phyloP scores from a whole-genome alignment of 2,888 invertebrate genomes.

The Trisateles emortualis region DNA sequence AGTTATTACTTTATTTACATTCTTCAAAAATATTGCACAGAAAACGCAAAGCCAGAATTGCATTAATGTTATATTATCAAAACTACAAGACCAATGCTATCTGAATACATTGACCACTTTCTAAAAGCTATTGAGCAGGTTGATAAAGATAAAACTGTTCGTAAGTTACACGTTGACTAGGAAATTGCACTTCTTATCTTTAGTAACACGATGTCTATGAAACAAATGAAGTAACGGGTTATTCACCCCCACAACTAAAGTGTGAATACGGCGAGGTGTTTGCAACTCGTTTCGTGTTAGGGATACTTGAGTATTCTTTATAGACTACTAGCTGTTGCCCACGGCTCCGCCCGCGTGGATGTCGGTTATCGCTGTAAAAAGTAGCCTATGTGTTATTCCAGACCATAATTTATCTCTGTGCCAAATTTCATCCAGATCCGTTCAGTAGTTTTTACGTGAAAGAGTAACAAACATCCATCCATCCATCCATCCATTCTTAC shows the following conservation, averaged over 20 bases:
- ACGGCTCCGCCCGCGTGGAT: too few species aligned
- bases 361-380: too few species aligned
- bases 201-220: slow-evolving; percentile 23
- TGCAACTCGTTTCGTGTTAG: background rate
- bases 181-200: slow-evolving; percentile 36
- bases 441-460: too few species aligned
- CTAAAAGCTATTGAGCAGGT: slow-evolving; percentile 14
- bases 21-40: background rate
- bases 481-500: too few species aligned
- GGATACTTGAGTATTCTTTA: background rate
- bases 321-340: too few species aligned
- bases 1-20: background rate
- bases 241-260: slow-evolving; percentile 18
- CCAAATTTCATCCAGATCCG: too few species aligned
- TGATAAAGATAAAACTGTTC: slow-evolving; percentile 23
- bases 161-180: slow-evolving; percentile 25
- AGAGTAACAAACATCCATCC: too few species aligned
- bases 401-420: too few species aligned
- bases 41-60: background rate
- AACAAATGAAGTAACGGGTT: slow-evolving; percentile 40
- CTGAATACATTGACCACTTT: background rate
- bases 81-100: background rate
- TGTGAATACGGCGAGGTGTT: too few species aligned
- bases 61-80: background rate
- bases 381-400: too few species aligned